Base-by-base conservation (phyloP, 2,797 vertebrate species). In the Myripristis murdjan region DNA sequence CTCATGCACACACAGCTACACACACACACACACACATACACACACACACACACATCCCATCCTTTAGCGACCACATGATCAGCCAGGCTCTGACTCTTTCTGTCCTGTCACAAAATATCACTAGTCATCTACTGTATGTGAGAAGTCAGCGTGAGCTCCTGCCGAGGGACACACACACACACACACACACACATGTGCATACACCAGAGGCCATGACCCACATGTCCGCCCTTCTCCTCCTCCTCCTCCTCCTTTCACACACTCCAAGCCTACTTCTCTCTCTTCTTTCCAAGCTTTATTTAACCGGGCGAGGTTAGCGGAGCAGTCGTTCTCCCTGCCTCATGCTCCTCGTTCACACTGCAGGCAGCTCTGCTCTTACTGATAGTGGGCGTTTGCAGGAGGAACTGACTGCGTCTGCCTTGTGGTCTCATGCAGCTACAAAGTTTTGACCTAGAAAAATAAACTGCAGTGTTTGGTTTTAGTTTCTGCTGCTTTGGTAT, bases 51-150 rank as follows among this genome's bases (percentile, higher is more conserved):
- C 23, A 15, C 15, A 16, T 63, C 56, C 64, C 33, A 62, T 79
- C 52, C 37, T 39, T 76, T 49, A 74, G 46, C 10, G 31, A 58
- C 84, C 80, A 88, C 71, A 77, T 82, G 61, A 70, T 54, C 23
- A 3, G 23, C 2, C 28, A 1, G 28, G 39, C 18, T 12, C 20
- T 43, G 8, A 47, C 46, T 77, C 16, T 44, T 59, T 73, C 44
- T 43, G 26, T 67, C 33, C 56, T 59, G 75, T 70, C 74, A 64
- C 57, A 48, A 24, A 35, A 24, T 22, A 57, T 73, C 57, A 47
- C 56, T 31, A 39, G 65, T 37, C 69, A 5, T 72, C 66, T n/a
- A n/a, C n/a, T n/a, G n/a, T 57, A 12, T 62, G 59, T 48, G 31
- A 73, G 62, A 67, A 51, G 72, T 80, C 76, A 65, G 63, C 1